Evolutionary conservation across 2,888 invertebrate species (phyloP), one percentile per base, ranked within the genome.

Genomic region (Iselma pallidipennis): DNA sequence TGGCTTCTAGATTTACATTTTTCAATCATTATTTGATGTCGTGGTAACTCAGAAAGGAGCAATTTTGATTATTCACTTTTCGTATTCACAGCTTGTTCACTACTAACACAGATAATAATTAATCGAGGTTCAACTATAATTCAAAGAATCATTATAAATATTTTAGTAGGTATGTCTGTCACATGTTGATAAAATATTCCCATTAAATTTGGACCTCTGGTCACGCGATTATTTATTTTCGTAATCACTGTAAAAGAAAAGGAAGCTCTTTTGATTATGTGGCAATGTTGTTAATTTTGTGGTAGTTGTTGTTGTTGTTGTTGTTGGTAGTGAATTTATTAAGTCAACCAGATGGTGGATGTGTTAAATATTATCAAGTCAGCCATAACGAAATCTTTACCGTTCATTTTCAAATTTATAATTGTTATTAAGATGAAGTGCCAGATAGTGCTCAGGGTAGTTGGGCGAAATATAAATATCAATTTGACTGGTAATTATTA

Each of bases 401-500:
- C 66, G 33, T 37, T 73, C 29, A 50, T 72, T 68, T 59, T 49
- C 64, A 70, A 71, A 74, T 74, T 74, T 75, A 75, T 73, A 73
- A 75, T 74, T 74, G 73, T 73, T 74, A 74, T 74, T 74, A 74
- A 72, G 74, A 74, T 74, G 62, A 55, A 73, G 66, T 71, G 69
- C 59, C 59, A 63, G 72, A 73, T 74, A 74, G 64, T 59, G 60
- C 49, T 6, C 56, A 63, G 70, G 70, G 71, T 70, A 67, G 71
- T 70, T 66, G 67, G 69, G 71, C 70, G 65, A 75, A 74, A 74
- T 75, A 74, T 75, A 76, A 76, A 76, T 76, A 76, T 76, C 76
- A 76, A 76, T 76, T 76, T 75, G 73, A 76, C 71, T 69, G 68
- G 72, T 76, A 74, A 75, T 75, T 75, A 75, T 74, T 74, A 75